Conservation (phyloP, 2,888 invertebrate genomes). For the Aricia artaxerxes region DNA sequence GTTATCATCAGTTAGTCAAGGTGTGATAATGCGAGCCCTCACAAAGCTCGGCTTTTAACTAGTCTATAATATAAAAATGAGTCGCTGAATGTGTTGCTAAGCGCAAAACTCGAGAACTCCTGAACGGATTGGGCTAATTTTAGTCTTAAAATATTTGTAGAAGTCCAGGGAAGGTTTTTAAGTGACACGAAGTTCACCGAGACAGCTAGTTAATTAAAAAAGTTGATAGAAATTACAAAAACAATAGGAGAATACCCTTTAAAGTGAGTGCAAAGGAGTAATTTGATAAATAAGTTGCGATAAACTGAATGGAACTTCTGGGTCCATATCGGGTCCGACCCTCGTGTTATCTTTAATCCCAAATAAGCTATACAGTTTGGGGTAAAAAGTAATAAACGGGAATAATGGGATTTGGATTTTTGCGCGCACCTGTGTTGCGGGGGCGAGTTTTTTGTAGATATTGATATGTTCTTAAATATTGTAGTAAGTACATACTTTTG, state of each 20-base stretch:
- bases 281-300: conserved; percentile 16
- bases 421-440: conserved; percentile 4
- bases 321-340: conserved; percentile 26
- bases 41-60: no score
- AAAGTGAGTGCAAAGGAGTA: conserved; percentile 13
- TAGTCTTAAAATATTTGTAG: no score
- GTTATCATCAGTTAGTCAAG: no score
- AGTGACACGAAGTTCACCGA: no score
- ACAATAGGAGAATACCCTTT: background rate
- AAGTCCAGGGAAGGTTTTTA: no score
- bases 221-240: background rate
- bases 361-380: conserved; percentile 32
- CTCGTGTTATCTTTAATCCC: conserved; percentile 40
- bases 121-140: no score
- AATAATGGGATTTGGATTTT: conserved; percentile 32
- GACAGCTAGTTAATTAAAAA: background rate
- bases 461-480: no score
- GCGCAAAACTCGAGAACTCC: no score
- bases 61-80: no score
- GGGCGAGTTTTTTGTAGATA: background rate
- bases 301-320: conserved; percentile 1
- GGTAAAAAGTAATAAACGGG: conserved; percentile 32
- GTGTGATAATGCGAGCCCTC: no score
- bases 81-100: no score
- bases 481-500: no score